phyloP scores from a whole-genome alignment of 2,888 invertebrate genomes.

The Sinhomidia bicolor region DNA sequence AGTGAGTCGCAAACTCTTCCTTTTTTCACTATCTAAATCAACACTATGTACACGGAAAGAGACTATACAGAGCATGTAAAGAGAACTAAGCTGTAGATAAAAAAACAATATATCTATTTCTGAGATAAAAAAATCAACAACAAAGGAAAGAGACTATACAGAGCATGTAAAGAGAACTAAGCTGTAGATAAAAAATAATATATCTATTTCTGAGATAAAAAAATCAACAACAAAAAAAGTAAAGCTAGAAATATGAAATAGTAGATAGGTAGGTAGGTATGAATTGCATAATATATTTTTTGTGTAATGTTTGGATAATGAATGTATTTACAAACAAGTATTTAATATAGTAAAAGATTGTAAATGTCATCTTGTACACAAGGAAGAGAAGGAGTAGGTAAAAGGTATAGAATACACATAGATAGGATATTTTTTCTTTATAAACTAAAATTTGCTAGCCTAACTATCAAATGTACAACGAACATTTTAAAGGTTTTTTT shows the following conservation, averaged over 20 bases:
- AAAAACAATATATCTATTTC: no score
- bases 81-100: not conserved
- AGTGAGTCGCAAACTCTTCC: not conserved
- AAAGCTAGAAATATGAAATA: not conserved
- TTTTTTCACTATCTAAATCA: not conserved
- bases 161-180: not conserved
- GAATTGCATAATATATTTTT: no score
- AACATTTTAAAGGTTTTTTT: not conserved
- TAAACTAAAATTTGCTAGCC: no score
- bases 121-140: no score
- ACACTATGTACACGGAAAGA: not conserved
- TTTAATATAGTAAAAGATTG: not conserved
- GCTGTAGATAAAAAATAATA: no score
- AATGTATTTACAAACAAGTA: not conserved
- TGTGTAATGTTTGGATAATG: not conserved
- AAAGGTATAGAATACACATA: no score
- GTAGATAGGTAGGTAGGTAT: no score
- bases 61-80: not conserved
- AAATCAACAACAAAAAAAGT: not conserved
- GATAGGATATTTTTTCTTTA: not conserved
- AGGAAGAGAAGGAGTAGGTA: not conserved
- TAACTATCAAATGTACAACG: not conserved
- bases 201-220: no score
- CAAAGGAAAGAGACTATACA: not conserved
- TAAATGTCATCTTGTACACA: slow-evolving; percentile 41